Evolutionary conservation across 2,888 invertebrate species (phyloP).

Genomic region (Synergus laeviventris): DNA sequence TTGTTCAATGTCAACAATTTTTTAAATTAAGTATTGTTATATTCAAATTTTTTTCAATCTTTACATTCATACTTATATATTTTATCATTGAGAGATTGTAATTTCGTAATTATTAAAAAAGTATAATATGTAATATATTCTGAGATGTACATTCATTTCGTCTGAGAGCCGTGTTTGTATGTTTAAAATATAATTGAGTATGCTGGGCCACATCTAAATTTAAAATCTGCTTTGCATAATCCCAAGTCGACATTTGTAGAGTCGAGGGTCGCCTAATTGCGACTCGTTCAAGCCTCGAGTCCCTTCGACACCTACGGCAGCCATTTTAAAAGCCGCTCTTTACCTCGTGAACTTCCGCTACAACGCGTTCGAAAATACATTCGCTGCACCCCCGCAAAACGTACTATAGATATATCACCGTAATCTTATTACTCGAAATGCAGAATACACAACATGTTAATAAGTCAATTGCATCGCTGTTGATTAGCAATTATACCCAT

Average conservation of each 20-base stretch:
- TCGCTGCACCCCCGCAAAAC: slow-evolving; percentile 22
- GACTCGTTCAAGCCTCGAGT: slow-evolving; percentile 68
- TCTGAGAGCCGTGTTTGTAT: neutral
- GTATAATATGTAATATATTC: neutral
- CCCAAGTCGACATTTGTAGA: slow-evolving; percentile 60
- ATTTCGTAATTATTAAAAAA: too few relatives aligned
- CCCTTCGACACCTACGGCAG: slow-evolving; percentile 72
- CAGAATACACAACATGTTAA: slow-evolving; percentile 48
- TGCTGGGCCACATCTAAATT: slow-evolving; percentile 72
- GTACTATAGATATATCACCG: neutral
- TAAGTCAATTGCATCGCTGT: slow-evolving; percentile 52
- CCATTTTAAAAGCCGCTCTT: slow-evolving; percentile 67
- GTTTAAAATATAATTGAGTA: slow-evolving; percentile 36
- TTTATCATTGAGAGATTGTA: too few relatives aligned
- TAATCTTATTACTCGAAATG: slow-evolving; percentile 16
- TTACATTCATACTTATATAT: too few relatives aligned
- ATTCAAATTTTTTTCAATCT: too few relatives aligned
- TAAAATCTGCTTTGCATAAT: slow-evolving; percentile 76
- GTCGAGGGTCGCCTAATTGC: slow-evolving; percentile 71
- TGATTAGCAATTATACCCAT: slow-evolving; percentile 52
- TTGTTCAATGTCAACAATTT: too few relatives aligned
- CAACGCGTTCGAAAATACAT: slow-evolving; percentile 45
- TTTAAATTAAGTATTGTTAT: too few relatives aligned
- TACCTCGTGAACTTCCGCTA: slow-evolving; percentile 56
- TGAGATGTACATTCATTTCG: neutral